Evolutionary conservation across 2,797 vertebrate genomes (phyloP), one percentile per base, ranked within the genome.

Genomic region (Sylvia borin): DNA sequence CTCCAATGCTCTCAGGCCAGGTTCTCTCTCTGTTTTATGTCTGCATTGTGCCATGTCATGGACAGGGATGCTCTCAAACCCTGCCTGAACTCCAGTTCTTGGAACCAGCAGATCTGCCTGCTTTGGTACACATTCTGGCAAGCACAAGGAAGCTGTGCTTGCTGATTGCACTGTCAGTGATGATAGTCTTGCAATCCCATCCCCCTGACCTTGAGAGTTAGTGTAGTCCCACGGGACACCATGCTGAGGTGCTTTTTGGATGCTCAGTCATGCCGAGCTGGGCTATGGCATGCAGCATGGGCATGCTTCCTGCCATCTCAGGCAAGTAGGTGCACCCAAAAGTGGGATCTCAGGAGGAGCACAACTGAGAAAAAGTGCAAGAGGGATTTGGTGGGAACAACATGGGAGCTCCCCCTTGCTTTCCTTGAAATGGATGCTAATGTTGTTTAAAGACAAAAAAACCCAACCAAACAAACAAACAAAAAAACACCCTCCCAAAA

Each of bases 251-350:
- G 45, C 21, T 48, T 36, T 29, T 21, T 0, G 2, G 55, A 34
- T 2, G 0, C 58, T 55, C 54, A 6, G 51, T 68, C 16, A 36
- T 36, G 36, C 36, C 10, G 36, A 36, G 40, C 50, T 20, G 58
- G 58, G 40, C 15, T 1, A 2, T 0, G 9, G 32, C 29, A 10
- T 2, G 8, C 31, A 34, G 34, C 0, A 0, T 11, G 7, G 34
- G 0, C 22, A 1, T 5, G 42, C 27, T 51, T 61, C 34, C 68
- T 64, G 36, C 40, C 40, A 7, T 20, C 57, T 34, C 5, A 13
- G 15, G 4, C 31, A 34, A 26, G 32, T 9, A 34, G 27, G 3
- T 62, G n/a, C 16, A 74, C n/a, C 38, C 42, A 54, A 62, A 83
- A 31, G 31, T 10, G 31, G 19, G 36, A 16, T 36, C 25, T 85